Conservation (phyloP, 2,797 vertebrate genomes). For the Gallinago solitaria region DNA sequence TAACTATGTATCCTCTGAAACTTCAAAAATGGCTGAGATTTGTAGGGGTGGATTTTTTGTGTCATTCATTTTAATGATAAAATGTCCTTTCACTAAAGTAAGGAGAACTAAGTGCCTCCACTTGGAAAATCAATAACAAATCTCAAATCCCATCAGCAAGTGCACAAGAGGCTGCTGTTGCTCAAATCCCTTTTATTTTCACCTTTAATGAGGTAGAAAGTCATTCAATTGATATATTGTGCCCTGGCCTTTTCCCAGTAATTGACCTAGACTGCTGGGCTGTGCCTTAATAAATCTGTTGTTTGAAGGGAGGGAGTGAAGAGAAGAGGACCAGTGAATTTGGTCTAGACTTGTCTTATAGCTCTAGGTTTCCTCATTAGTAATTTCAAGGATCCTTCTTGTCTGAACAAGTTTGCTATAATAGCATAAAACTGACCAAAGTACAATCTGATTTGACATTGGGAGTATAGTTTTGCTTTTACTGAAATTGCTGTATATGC, state of each 20-base stretch:
- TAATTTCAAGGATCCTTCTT: constrained; percentile 15
- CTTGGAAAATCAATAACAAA: constrained; percentile 68
- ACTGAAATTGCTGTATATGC: neutral
- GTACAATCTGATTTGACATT: neutral
- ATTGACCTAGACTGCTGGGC: constrained; percentile 50
- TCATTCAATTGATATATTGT: constrained; percentile 32
- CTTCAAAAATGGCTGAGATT: neutral
- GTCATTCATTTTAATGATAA: constrained; percentile 42
- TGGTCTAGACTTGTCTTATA: neutral
- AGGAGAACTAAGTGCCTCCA: constrained; percentile 40
- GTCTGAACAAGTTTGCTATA: neutral
- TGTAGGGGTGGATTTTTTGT: neutral
- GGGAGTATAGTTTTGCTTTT: neutral
- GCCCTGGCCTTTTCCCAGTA: constrained; percentile 45
- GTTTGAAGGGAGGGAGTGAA: neutral
- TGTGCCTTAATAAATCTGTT: constrained; percentile 17
- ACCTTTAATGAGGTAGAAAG: constrained; percentile 68
- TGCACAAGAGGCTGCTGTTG: constrained; percentile 7
- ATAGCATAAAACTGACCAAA: neutral
- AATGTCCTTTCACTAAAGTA: constrained; percentile 23
- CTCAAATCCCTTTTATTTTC: constrained; percentile 65
- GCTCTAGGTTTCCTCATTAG: neutral
- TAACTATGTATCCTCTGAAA: neutral
- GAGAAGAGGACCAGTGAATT: neutral
- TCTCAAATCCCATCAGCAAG: constrained; percentile 62